Percentiles rank a stretch among this genome's conserved stretches.
Conservation (phyloP, 92 coral and sea anemone species). For the Montipora capitata region DNA sequence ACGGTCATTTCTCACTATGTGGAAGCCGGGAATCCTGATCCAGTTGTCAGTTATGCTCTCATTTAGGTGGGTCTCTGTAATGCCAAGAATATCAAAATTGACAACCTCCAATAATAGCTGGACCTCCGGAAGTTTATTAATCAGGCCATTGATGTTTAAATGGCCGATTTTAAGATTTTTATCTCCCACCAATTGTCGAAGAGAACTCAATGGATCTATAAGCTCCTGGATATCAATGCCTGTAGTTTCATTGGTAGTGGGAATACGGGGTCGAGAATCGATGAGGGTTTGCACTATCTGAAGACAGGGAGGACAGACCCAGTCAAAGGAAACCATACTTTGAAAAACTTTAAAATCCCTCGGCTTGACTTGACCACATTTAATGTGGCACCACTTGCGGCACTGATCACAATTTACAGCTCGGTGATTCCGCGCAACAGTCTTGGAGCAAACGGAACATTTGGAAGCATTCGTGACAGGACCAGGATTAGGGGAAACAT, state of each 20-base stretch:
- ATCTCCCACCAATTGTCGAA: no score
- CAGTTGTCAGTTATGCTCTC: background rate
- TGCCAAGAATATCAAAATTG: conserved; percentile 11
- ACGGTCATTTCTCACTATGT: conserved; percentile 4
- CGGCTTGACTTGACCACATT: conserved; percentile 57
- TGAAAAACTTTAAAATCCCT: conserved; percentile 8
- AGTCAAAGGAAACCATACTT: conserved; percentile 14
- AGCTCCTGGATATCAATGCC: background rate
- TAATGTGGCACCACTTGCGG: conserved; percentile 26
- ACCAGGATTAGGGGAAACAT: conserved; percentile 17
- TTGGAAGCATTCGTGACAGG: conserved; percentile 21
- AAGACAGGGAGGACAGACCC: conserved; percentile 1
- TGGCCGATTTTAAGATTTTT: conserved; percentile 6
- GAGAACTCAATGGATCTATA: background rate
- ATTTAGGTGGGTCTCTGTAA: conserved; percentile 10
- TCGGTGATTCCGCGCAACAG: conserved; percentile 35
- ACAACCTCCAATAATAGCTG: conserved; percentile 13
- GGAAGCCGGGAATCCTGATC: conserved; percentile 1
- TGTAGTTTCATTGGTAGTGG: conserved; percentile 1
- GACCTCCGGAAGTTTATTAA: conserved; percentile 8
- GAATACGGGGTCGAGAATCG: background rate
- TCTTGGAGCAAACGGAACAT: background rate
- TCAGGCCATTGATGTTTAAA: conserved; percentile 12
- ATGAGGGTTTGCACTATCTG: background rate
- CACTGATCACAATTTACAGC: conserved; percentile 8